Base-by-base conservation (phyloP, 2,797 vertebrate species). In the Pseudochromis fuscus region DNA sequence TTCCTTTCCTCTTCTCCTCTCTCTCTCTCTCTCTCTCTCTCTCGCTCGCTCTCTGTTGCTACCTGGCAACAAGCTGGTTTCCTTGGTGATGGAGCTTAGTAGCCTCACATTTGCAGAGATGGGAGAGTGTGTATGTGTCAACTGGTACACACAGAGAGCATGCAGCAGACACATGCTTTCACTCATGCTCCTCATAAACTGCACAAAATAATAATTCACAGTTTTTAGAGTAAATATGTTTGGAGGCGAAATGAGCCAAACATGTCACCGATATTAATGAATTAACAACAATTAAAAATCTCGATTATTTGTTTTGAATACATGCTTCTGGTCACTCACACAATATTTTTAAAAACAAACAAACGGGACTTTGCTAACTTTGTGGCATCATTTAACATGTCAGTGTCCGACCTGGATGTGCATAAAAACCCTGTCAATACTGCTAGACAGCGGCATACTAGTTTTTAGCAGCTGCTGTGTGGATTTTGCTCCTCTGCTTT, bases 61-160 rank as follows among this genome's bases (percentile, higher is more conserved):
- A 91, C 89, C 88, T 93, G 91, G 90, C 91, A 93, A 92, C 91
- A 85, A 87, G 89, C 85, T 88, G 87, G 91, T 94, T 91, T 91
- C 91, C 87, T 88, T 87, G 92, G 92, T 83, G 87, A 94, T 90
- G 67, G 83, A 84, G 83, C 90, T 89, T 85, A 88, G 89, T 85
- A 78, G 87, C 84, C 78, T 89, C 80, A 82, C 74, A 88, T 90
- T 89, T 82, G 78, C 83, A 69, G 85, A 70, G 83, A 88, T 31
- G 70, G 69, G 77, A 68, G 80, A 72, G 84, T 74, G 38, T 27
- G 77, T 72, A 73, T 81, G 84, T 87, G 79, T 84, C 77, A 85
- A 76, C 74, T 60, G 53, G 74, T 68, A 82, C 74, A 82, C 78
- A 79, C 60, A 62, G 60, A 77, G 63, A 77, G 77, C 84, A 86